Base-by-base conservation (phyloP, 2,113 vertebrate species). In the Crypturellus undulatus region DNA sequence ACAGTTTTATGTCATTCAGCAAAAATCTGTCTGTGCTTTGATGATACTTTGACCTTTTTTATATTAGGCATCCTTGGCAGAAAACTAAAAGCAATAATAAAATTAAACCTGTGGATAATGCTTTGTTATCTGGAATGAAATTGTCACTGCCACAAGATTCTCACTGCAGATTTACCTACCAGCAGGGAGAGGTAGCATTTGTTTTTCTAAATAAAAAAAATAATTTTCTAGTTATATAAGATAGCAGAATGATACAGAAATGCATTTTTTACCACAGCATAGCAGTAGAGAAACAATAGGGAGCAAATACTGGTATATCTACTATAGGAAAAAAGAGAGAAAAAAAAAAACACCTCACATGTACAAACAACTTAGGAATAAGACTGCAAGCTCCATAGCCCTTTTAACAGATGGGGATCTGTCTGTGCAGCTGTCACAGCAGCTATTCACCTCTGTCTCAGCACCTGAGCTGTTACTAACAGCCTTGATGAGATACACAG, bases 1-100 rank as follows among this genome's bases (percentile, higher is more conserved):
- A 99, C 98, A 97, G 98, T 97, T 97, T 98, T 99, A 99, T 99
- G 98, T 99, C 98, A 98, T 98, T 98, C 98, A 97, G 97, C 97
- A 97, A 97, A 96, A 98, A 98, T 98, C 98, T 97, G 97, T 96
- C 96, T 96, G 96, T 96, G 96, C 96, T 98, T 98, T 98, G 98
- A 98, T 97, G 98, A 98, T 98, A 98, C 96, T 98, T 97, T 98
- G 98, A 98, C 99, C 98, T 98, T 98, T 97, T 87, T 95, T 92
- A 97, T 96, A 97, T 96, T 97, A 96, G 89, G 91, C 84, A 96
- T 92, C 84, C 87, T 96, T 97, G 95, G 92, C 92, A 96, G 65
- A 97, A 97, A 98, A 96, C 84, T 82, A 91, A 96, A 94, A 96
- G 92, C 95, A 95, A 97, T 89, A 96, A 96, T 94, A 96, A 97